Evolutionary conservation across 53 echinoderm and acorn worm species (phyloP).

Genomic region (Luidia sarsii): DNA sequence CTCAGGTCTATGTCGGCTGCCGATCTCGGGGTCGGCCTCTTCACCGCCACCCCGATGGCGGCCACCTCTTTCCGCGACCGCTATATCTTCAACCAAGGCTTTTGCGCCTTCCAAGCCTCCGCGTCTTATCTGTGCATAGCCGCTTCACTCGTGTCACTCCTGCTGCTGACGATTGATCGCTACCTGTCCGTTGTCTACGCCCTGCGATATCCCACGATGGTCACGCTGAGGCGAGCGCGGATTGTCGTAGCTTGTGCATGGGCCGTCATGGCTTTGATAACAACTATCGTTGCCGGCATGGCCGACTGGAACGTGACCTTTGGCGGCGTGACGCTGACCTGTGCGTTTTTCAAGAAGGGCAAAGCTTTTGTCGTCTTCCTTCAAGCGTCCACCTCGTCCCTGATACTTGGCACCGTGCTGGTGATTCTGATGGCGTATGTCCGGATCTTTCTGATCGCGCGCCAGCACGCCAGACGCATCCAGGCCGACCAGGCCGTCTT

Average conservation of each 20-base stretch:
- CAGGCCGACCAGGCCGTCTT: background rate
- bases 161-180: conserved; percentile 23
- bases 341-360: background rate
- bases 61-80: background rate
- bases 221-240: conserved; percentile 15
- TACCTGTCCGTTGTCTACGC: conserved; percentile 36
- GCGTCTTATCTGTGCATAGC: background rate
- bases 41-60: background rate
- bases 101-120: conserved; percentile 14
- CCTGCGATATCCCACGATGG: conserved; percentile 9
- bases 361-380: background rate
- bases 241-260: conserved; percentile 1
- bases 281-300: background rate
- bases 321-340: background rate
- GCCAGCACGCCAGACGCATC: conserved; percentile 26
- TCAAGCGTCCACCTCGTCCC: too few species aligned
- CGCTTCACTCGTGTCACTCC: background rate
- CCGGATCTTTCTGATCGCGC: conserved; percentile 11
- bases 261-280: background rate
- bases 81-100: background rate
- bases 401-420: background rate
- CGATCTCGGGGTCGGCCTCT: conserved; percentile 12
- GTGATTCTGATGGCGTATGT: conserved; percentile 15
- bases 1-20: conserved; percentile 18
- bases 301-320: background rate